phyloP scores from a whole-genome alignment of 2,888 invertebrate species.

The Clostera curtula region DNA sequence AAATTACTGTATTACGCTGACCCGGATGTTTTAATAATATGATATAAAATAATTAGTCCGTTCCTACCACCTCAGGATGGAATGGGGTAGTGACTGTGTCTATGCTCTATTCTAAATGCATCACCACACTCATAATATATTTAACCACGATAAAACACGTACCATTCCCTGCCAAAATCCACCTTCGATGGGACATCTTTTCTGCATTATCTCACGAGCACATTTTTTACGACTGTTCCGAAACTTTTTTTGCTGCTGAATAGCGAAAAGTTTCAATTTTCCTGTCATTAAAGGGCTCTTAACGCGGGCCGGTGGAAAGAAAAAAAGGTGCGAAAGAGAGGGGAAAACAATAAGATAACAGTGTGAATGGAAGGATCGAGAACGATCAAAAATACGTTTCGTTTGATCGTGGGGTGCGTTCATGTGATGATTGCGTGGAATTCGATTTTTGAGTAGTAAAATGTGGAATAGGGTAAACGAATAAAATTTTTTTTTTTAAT shows the following conservation, averaged over 20 bases:
- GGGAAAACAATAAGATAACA: conserved; percentile 19
- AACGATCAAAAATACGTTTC: conserved; percentile 56
- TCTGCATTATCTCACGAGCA: conserved; percentile 41
- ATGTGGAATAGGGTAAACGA: neutral
- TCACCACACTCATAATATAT: too few species aligned
- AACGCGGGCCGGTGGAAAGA: conserved; percentile 31
- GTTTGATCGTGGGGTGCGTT: conserved; percentile 32
- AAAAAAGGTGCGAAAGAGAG: conserved; percentile 29
- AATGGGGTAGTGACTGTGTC: too few species aligned
- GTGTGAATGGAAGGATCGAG: conserved; percentile 25
- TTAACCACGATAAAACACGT: conserved; percentile 1
- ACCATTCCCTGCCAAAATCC: conserved; percentile 3
- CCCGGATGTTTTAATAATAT: too few species aligned
- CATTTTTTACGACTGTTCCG: conserved; percentile 50
- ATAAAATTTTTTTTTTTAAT: neutral
- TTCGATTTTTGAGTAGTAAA: conserved; percentile 7
- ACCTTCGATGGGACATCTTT: conserved; percentile 36
- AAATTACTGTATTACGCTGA: too few species aligned
- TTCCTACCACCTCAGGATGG: too few species aligned
- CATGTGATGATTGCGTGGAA: conserved; percentile 8
- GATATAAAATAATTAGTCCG: too few species aligned
- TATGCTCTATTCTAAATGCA: too few species aligned
- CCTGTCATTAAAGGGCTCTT: conserved; percentile 66
- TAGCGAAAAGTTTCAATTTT: conserved; percentile 60
- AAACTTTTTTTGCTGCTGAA: conserved; percentile 42